A percentile compares a stretch with the other conserved stretches of the same genome.
These are phyloP conservation scores for Schrankia costaestrigalis DNA, from an alignment of 2,888 invertebrate species.

Conservation along the genomic window DNA sequence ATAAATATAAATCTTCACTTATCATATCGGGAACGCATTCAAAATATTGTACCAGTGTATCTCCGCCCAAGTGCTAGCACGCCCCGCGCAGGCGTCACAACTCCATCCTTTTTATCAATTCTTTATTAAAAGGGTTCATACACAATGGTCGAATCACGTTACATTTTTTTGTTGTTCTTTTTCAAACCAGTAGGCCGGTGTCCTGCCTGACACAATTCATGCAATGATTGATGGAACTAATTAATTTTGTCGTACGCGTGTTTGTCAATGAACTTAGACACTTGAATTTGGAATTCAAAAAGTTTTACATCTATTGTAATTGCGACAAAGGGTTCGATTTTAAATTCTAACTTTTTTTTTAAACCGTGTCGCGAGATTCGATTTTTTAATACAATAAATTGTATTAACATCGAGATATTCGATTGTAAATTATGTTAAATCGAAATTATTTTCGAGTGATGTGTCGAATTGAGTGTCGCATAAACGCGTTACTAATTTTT, in stretches of 20 bases:
- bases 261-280: conserved; percentile 53
- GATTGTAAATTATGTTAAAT: conserved; percentile 20
- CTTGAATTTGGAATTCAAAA: conserved; percentile 64
- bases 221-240: conserved; percentile 77
- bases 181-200: conserved; percentile 67
- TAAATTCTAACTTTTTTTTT: conserved; percentile 37
- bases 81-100: conserved; percentile 55
- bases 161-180: conserved; percentile 63
- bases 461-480: no score
- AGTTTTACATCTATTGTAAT: conserved; percentile 47
- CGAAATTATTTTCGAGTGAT: no score
- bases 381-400: conserved; percentile 20
- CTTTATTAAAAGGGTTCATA: conserved; percentile 55
- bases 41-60: conserved; percentile 65
- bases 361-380: conserved; percentile 17
- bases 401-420: conserved; percentile 14
- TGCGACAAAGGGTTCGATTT: conserved; percentile 49
- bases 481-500: no score
- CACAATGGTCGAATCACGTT: conserved; percentile 73
- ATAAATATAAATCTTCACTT: conserved; percentile 38
- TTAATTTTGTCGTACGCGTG: conserved; percentile 72
- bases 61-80: conserved; percentile 56
- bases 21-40: conserved; percentile 45
- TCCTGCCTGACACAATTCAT: conserved; percentile 62
- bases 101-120: conserved; percentile 33